Evolutionary conservation across 2,113 vertebrate species (phyloP).

Genomic region (Todiramphus chloris): DNA sequence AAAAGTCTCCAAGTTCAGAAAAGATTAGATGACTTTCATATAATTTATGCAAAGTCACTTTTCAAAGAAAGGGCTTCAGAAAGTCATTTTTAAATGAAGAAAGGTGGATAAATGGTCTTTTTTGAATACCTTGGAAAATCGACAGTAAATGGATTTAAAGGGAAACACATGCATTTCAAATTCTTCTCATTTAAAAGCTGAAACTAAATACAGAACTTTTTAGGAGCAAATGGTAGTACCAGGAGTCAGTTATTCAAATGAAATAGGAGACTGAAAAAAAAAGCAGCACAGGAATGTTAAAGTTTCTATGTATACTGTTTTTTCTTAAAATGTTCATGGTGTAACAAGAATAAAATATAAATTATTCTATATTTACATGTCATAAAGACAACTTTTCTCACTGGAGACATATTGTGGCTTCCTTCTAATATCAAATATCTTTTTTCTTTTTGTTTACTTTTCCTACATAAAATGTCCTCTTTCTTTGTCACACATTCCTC

Average conservation of each 20-base stretch:
- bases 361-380: neutral
- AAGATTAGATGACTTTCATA: neutral
- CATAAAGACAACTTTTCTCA: neutral
- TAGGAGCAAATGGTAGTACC: neutral
- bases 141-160: neutral
- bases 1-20: neutral
- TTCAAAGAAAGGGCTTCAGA: neutral
- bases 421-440: neutral
- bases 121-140: neutral
- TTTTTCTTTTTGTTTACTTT: neutral
- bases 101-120: neutral
- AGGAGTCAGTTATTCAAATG: neutral
- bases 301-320: neutral
- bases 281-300: neutral
- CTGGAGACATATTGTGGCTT: accelerated
- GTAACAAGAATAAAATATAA: neutral
- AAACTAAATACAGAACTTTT: neutral
- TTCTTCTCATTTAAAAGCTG: neutral
- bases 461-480: neutral
- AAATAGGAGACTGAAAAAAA: neutral
- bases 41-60: neutral
- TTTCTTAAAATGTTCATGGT: neutral
- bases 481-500: neutral
- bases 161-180: neutral
- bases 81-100: neutral